phyloP scores from a whole-genome alignment of 1,140 invertebrate genomes.

The Camponotus floridanus region DNA sequence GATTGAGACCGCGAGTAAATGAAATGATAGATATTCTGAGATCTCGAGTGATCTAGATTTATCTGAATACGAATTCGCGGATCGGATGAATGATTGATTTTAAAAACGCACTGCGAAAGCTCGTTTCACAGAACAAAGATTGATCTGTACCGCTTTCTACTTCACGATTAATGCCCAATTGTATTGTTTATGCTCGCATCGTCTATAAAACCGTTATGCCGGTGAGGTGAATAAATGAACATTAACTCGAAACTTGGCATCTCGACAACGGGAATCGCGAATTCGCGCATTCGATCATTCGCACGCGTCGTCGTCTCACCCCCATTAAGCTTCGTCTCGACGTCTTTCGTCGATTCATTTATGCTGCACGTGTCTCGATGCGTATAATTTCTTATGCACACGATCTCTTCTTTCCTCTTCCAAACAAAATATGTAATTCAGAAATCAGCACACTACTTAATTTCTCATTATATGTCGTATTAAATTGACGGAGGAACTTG shows the following conservation, averaged over 20 bases:
- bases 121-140: slow-evolving; percentile 1
- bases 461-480: background rate
- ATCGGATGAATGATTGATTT: background rate
- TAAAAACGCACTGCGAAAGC: background rate
- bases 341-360: slow-evolving; percentile 22
- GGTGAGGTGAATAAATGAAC: slow-evolving; percentile 32
- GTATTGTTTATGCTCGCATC: slow-evolving; percentile 14
- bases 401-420: background rate
- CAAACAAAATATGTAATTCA: background rate
- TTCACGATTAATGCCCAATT: slow-evolving; percentile 34
- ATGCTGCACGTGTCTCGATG: background rate
- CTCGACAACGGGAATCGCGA: background rate
- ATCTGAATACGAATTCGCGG: background rate
- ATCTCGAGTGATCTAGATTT: background rate
- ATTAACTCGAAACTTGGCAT: slow-evolving; percentile 59
- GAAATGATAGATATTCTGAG: background rate
- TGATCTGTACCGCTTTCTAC: background rate
- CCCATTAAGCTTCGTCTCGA: background rate
- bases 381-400: background rate
- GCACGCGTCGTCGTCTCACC: slow-evolving; percentile 56
- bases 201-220: slow-evolving; percentile 18
- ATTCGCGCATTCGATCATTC: slow-evolving; percentile 54
- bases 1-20: background rate
- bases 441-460: background rate
- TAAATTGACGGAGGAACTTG: background rate